Evolutionary conservation across 2,113 vertebrate genomes (phyloP).

Genomic region (Myotis brandtii): DNA sequence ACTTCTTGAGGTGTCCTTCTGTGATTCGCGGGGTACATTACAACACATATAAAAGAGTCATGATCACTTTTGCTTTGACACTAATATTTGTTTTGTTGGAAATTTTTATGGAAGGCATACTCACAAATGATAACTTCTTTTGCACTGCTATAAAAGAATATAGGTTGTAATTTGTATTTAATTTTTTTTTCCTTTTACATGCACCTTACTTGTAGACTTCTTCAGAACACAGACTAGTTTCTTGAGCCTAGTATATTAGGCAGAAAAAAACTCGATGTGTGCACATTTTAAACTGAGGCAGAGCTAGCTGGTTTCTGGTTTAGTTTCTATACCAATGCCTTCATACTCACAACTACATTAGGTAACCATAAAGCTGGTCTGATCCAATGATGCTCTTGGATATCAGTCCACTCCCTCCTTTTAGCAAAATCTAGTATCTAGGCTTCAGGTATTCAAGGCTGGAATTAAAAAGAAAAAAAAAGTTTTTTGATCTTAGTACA

Average conservation of each 20-base stretch:
- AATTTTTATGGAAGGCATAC: neutral
- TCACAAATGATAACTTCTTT: neutral
- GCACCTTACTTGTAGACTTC: neutral
- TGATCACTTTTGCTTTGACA: neutral
- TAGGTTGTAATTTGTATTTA: neutral
- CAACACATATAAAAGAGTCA: neutral
- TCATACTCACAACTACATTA: neutral
- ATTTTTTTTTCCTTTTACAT: neutral
- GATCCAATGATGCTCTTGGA: neutral
- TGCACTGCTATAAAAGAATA: neutral
- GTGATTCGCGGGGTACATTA: too few species aligned
- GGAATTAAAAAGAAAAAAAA: neutral
- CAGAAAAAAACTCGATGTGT: neutral
- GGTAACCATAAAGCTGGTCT: neutral
- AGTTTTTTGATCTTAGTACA: neutral
- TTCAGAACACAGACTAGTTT: neutral
- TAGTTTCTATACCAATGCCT: neutral
- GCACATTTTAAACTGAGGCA: neutral
- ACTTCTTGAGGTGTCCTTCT: too few species aligned
- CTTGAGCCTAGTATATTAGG: neutral
- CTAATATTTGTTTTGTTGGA: neutral
- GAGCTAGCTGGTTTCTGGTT: neutral
- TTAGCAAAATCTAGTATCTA: neutral
- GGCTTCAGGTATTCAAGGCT: neutral
- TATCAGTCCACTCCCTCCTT: neutral